Conservation (phyloP, 2,113 vertebrate genomes). For the Phylloscopus trochiloides region DNA sequence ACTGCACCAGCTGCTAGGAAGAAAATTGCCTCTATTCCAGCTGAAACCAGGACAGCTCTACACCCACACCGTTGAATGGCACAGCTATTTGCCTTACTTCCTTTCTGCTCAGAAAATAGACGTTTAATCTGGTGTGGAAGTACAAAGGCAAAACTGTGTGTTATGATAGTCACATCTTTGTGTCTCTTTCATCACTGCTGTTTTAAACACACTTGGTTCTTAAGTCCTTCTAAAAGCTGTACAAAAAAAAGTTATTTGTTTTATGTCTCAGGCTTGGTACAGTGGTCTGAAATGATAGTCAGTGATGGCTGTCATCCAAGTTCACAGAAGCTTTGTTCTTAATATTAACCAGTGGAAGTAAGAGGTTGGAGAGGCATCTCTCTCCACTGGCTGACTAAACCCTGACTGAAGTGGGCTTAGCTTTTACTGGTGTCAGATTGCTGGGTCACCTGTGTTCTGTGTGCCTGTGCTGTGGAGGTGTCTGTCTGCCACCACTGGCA, state of each 20-base stretch:
- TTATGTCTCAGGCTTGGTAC: accelerated
- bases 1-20: background rate
- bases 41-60: background rate
- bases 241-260: background rate
- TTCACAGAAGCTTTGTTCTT: background rate
- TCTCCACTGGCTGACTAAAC: background rate
- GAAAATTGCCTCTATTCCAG: background rate
- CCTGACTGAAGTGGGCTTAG: background rate
- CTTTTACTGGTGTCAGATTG: background rate
- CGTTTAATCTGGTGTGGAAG: background rate
- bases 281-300: background rate
- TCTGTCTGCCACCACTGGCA: background rate
- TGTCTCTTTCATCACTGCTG: background rate
- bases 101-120: background rate
- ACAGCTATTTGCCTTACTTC: background rate
- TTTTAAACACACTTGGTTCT: background rate
- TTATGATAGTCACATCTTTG: accelerated
- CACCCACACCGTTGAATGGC: background rate
- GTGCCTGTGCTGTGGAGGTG: background rate
- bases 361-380: background rate
- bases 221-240: background rate
- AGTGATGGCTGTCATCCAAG: background rate
- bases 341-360: background rate
- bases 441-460: background rate
- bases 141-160: background rate